phyloP scores from a whole-genome alignment of 2,888 invertebrate genomes.

The Anodontia alba region DNA sequence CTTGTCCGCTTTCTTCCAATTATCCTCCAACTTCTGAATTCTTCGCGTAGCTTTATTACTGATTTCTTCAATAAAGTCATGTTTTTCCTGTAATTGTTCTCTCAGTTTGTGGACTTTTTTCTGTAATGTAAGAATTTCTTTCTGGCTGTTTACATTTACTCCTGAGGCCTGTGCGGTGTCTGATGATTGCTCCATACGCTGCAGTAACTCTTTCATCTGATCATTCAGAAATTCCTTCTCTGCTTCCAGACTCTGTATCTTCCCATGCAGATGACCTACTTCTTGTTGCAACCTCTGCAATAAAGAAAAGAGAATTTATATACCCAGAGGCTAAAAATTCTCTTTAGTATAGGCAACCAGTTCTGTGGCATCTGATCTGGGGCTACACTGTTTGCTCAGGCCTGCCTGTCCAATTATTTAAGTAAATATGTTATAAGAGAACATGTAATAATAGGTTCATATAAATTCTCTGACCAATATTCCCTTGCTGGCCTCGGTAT shows the following conservation, averaged over 20 bases:
- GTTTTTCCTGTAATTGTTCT: constrained; percentile 61
- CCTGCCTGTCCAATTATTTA: too few species aligned
- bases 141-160: constrained; percentile 28
- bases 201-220: constrained; percentile 59
- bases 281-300: constrained; percentile 60
- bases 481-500: too few species aligned
- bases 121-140: constrained; percentile 44
- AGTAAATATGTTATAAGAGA: too few species aligned
- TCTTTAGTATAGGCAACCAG: too few species aligned
- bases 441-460: too few species aligned
- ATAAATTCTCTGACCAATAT: too few species aligned
- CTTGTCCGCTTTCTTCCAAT: constrained; percentile 74
- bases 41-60: constrained; percentile 65
- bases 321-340: too few species aligned
- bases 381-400: too few species aligned
- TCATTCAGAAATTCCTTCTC: constrained; percentile 64
- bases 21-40: constrained; percentile 64
- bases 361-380: too few species aligned
- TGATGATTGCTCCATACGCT: constrained; percentile 41
- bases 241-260: constrained; percentile 52
- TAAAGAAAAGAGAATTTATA: too few species aligned
- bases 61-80: constrained; percentile 64
- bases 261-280: constrained; percentile 46
- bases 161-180: background rate
- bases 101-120: constrained; percentile 48